Evolutionary conservation across 1,140 invertebrate genomes (phyloP), one percentile per base, ranked within the genome.

Genomic region (Dufourea novaeangliae): DNA sequence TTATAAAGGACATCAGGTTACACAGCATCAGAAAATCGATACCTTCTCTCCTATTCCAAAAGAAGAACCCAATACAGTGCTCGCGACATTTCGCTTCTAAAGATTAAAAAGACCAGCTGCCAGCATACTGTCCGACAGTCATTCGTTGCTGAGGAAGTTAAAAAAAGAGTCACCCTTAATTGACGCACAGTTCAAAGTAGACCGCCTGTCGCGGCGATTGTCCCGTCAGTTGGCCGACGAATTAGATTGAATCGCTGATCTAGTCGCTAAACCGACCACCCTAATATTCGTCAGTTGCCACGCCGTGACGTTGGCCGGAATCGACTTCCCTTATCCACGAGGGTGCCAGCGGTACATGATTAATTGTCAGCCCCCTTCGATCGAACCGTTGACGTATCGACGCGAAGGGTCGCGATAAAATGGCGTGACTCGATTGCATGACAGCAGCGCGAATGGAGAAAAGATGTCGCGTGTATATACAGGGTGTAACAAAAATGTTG

Each of bases 281-380:
- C 81, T 83, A 78, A 84, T 80, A 73, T 61, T 72, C 76, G 34
- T 22, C 39, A 12, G n/a, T 50, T 50, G 46, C 6, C 27, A 11
- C 32, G 50, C 37, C 41, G 52, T 20, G 27, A 32, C 27, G 17
- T 64, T 62, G 41, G 22, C 17, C 29, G 41, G 11, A 39, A 69
- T 37, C 56, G 78, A 74, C 71, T 66, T 73, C 41, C 44, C 62
- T 63, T 37, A 44, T 63, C 22, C 39, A 27, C 50, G 29, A 68
- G 70, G 76, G 41, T 80, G 54, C 39, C 56, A 34, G 34, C n/a
- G 61, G n/a, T 46, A n/a, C n/a, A 80, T 78, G 82, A 80, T 84
- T 82, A 84, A 84, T 84, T 57, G 63, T 34, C 50, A 3, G 29
- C 25, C 41, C 62, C 59, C 57, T 57, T 46, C 46, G 27, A 27